Conservation (phyloP, 2,113 vertebrate genomes). For the Rafetus swinhoei region DNA sequence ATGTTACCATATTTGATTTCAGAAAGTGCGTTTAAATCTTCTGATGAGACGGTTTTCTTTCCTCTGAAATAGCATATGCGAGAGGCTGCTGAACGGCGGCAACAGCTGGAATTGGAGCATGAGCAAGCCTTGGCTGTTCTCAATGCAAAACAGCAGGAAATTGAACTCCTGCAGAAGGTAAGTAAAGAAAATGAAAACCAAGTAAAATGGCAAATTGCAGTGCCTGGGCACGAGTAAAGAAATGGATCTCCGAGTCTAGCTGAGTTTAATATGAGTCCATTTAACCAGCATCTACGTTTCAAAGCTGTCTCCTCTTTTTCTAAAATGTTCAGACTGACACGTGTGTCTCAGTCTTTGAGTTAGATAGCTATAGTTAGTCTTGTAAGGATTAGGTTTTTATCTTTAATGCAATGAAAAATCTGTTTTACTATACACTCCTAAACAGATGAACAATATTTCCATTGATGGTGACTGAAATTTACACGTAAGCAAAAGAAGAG, state of each 20-base stretch:
- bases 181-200: conserved; percentile 11
- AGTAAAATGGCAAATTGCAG: background rate
- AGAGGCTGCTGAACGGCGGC: conserved; percentile 97
- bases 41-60: background rate
- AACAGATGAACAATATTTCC: background rate
- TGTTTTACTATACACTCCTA: background rate
- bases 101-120: conserved; percentile 99
- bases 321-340: rapidly evolving
- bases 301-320: background rate
- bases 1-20: background rate
- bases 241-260: background rate
- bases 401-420: background rate
- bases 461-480: background rate
- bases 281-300: background rate
- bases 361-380: background rate
- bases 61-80: conserved; percentile 92
- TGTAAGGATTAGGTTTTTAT: background rate
- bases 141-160: conserved; percentile 98
- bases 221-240: rapidly evolving
- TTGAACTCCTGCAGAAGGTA: conserved; percentile 98
- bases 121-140: conserved; percentile 97
- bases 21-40: background rate
- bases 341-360: background rate
- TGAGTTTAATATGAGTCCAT: rapidly evolving
- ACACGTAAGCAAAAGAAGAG: background rate